phyloP scores from a whole-genome alignment of 1,140 invertebrate species.

The Drosophila orena region DNA sequence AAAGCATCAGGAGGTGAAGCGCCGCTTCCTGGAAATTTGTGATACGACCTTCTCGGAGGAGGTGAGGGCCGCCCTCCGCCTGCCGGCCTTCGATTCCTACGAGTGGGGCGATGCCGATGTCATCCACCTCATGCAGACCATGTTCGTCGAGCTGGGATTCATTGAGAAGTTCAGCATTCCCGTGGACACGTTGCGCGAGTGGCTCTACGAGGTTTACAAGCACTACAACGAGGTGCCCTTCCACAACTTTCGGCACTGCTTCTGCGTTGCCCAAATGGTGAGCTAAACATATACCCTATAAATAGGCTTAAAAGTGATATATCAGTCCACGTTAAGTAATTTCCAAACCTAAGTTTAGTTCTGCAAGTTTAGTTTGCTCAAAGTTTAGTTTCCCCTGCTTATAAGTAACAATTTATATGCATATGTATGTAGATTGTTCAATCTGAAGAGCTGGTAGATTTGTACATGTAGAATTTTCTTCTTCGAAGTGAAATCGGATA shows the following conservation, averaged over 20 bases:
- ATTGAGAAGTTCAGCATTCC: conserved; percentile 92
- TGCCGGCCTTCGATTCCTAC: conserved; percentile 92
- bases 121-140: conserved; percentile 92
- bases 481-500: conserved; percentile 3
- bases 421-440: no score
- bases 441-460: no score
- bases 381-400: no score
- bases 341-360: no score
- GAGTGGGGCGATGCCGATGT: conserved; percentile 94
- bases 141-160: conserved; percentile 93
- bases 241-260: conserved; percentile 95
- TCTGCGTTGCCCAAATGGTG: conserved; percentile 96
- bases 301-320: no score
- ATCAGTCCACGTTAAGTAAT: no score
- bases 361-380: no score
- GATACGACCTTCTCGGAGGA: conserved; percentile 84
- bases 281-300: conserved; percentile 75
- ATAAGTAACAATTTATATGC: no score
- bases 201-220: conserved; percentile 93
- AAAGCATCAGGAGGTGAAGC: conserved; percentile 85
- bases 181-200: conserved; percentile 89
- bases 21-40: conserved; percentile 84
- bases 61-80: conserved; percentile 86
- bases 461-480: no score
- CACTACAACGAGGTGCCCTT: conserved; percentile 96